Percentiles rank a stretch among this genome's conserved stretches.
These are phyloP conservation scores for Drosophila nigromelanica DNA, from an alignment of 1,140 invertebrate genomes.

Conservation along the genomic window DNA sequence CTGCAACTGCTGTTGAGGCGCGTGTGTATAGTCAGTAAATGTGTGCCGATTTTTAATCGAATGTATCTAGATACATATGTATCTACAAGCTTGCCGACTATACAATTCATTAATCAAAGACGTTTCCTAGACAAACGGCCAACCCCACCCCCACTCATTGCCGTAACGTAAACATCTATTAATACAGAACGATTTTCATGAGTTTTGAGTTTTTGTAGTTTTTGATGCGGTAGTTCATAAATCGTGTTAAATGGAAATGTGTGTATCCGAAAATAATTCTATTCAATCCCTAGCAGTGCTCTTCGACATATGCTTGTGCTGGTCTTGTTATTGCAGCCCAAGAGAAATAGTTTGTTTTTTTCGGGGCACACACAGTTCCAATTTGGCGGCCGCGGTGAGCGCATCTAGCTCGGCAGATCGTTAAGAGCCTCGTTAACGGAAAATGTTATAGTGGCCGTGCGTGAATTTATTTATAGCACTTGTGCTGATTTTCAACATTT, in stretches of 20 bases:
- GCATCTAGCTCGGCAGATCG: conserved; percentile 20
- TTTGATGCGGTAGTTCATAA: conserved; percentile 38
- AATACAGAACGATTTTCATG: conserved; percentile 13
- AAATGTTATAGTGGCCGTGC: conserved; percentile 42
- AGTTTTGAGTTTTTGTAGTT: conserved; percentile 8
- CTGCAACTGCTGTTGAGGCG: conserved; percentile 16
- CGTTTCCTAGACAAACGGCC: conserved; percentile 1
- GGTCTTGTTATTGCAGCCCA: conserved; percentile 6
- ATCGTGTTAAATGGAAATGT: conserved; percentile 32
- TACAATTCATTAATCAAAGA: conserved; percentile 32
- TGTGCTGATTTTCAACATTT: conserved; percentile 31
- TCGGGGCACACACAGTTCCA: conserved; percentile 51
- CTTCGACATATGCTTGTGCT: conserved; percentile 12
- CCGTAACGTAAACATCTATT: conserved; percentile 30
- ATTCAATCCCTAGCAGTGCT: conserved; percentile 22
- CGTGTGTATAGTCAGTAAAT: conserved; percentile 14
- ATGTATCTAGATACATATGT: conserved; percentile 1
- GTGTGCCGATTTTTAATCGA: neutral
- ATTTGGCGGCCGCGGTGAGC: conserved; percentile 60
- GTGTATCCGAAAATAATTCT: conserved; percentile 28
- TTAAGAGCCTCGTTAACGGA: conserved; percentile 24
- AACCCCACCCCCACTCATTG: conserved; percentile 2
- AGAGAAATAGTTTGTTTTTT: conserved; percentile 43
- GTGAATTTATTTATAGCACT: conserved; percentile 52
- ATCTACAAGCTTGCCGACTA: neutral